Evolutionary conservation across 53 echinoderm and acorn worm genomes (phyloP).

Genomic region (Henricia sp.): DNA sequence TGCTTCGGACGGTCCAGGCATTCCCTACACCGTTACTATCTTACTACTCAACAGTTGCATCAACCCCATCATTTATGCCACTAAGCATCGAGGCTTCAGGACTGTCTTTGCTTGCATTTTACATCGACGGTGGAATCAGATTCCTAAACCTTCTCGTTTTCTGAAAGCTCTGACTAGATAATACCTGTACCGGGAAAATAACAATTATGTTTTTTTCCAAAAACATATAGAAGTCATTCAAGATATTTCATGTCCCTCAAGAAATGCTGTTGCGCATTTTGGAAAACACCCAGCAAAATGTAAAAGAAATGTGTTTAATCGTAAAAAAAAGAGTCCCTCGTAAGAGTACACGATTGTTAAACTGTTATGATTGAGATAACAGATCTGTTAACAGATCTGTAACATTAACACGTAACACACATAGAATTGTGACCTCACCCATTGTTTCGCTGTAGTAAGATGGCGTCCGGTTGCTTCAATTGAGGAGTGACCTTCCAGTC

Average conservation of each 20-base stretch:
- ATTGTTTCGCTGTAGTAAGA: no score
- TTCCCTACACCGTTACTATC: conserved; percentile 54
- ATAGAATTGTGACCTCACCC: no score
- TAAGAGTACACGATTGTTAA: neutral
- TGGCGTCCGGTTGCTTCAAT: no score
- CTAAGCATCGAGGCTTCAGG: conserved; percentile 70
- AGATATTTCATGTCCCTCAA: neutral
- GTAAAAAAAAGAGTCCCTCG: neutral
- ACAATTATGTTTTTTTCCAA: neutral
- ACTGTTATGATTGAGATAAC: no score
- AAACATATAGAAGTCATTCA: neutral
- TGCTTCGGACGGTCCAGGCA: conserved; percentile 16
- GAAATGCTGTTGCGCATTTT: neutral
- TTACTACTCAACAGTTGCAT: conserved; percentile 68
- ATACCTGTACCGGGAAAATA: neutral
- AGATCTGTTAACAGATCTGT: no score
- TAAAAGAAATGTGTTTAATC: neutral
- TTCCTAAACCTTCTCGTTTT: conserved; percentile 54
- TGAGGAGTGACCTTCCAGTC: no score
- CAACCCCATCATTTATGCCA: conserved; percentile 74
- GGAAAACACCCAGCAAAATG: neutral
- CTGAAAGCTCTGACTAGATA: conserved; percentile 8
- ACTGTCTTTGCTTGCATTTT: conserved; percentile 57
- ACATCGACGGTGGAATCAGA: conserved; percentile 39
- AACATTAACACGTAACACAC: no score